Percentiles rank a stretch among this genome's conserved stretches.
These are phyloP conservation scores for Myocastor coypus DNA, from an alignment of 2,113 vertebrate genomes.

Conservation along the genomic window DNA sequence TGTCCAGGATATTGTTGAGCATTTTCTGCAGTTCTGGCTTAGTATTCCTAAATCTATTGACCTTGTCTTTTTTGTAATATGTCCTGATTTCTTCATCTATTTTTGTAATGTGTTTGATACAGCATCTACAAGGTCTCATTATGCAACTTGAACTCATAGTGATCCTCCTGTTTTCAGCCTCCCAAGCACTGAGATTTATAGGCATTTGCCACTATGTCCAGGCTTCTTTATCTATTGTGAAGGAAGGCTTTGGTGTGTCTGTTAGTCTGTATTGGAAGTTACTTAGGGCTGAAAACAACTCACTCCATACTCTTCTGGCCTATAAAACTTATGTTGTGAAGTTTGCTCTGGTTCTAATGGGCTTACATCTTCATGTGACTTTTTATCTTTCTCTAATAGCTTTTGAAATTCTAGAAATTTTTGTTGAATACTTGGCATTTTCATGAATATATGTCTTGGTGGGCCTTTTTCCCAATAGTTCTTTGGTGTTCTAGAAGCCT, in stretches of 20 bases:
- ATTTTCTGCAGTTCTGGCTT: not conserved
- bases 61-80: not conserved
- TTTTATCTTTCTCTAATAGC: not conserved
- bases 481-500: not conserved
- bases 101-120: not conserved
- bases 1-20: not conserved
- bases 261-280: not conserved
- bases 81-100: not conserved
- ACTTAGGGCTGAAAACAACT: not conserved
- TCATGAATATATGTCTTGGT: not conserved
- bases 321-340: not conserved
- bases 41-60: not conserved
- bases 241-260: not conserved
- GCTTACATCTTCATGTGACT: not conserved
- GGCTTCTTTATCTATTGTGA: not conserved
- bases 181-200: too few species aligned
- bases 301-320: not conserved
- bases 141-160: too few species aligned
- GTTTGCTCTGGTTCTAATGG: not conserved
- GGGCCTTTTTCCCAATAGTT: not conserved
- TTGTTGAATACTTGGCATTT: not conserved
- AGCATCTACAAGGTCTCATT: too few species aligned
- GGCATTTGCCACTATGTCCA: too few species aligned
- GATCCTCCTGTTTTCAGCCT: too few species aligned
- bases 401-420: not conserved